A percentile compares a stretch with the other conserved stretches of the same genome.
Conservation (phyloP, 2,797 vertebrate genomes). For the Sphaeramia orbicularis region DNA sequence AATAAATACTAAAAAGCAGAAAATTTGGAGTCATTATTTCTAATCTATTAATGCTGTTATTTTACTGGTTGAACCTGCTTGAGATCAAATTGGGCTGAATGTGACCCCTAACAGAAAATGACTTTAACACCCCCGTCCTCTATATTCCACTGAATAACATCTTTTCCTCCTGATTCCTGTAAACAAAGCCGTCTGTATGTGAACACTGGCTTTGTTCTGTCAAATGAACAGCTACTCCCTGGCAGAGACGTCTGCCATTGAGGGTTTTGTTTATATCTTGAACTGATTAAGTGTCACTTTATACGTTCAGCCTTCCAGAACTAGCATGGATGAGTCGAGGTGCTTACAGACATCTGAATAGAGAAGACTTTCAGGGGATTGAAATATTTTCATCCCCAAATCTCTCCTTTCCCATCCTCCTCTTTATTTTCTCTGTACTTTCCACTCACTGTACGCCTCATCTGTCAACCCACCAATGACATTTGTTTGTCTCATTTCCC, state of each 20-base stretch:
- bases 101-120: too few relatives aligned
- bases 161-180: slow-evolving; percentile 23
- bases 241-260: slow-evolving; percentile 30
- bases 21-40: too few relatives aligned
- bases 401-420: slow-evolving; percentile 30
- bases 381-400: slow-evolving; percentile 53
- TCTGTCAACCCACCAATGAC: slow-evolving; percentile 51
- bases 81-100: too few relatives aligned
- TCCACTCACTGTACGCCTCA: slow-evolving; percentile 52
- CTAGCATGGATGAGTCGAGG: slow-evolving; percentile 14
- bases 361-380: slow-evolving; percentile 53
- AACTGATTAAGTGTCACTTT: slow-evolving; percentile 43
- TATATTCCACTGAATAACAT: slow-evolving; percentile 40
- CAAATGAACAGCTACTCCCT: slow-evolving; percentile 17
- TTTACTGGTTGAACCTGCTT: too few relatives aligned
- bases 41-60: too few relatives aligned
- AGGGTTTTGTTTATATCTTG: slow-evolving; percentile 49
- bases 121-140: too few relatives aligned
- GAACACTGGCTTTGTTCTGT: slow-evolving; percentile 41
- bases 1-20: too few relatives aligned
- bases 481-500: slow-evolving; percentile 57
- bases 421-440: slow-evolving; percentile 60
- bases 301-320: slow-evolving; percentile 19
- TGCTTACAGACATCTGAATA: slow-evolving; percentile 41
- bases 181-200: slow-evolving; percentile 54